Conservation (phyloP, 2,113 vertebrate genomes). For the human (Homo sapiens) region GRCh38 chr3:53555001-53555500, state of each 20-base stretch:
- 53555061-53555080: neutral
- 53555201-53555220: neutral
- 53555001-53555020: neutral
- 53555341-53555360: neutral
- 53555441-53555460: neutral
- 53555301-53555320: neutral
- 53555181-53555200: neutral
- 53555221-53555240: neutral
- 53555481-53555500: neutral
- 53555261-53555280: neutral
- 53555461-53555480: too few species aligned
- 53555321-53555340: neutral
- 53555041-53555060: neutral
- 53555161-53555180: neutral
- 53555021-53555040: neutral
- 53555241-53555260: conserved; percentile 24
- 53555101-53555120: neutral
- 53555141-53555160: neutral
- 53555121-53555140: neutral
- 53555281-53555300: neutral
- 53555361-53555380: neutral
- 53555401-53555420: neutral
- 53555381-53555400: neutral
- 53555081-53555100: neutral
- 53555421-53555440: neutral